These are phyloP conservation scores for Drosophila ohnishii DNA, from an alignment of 1,140 invertebrate species.

Conservation along the genomic window DNA sequence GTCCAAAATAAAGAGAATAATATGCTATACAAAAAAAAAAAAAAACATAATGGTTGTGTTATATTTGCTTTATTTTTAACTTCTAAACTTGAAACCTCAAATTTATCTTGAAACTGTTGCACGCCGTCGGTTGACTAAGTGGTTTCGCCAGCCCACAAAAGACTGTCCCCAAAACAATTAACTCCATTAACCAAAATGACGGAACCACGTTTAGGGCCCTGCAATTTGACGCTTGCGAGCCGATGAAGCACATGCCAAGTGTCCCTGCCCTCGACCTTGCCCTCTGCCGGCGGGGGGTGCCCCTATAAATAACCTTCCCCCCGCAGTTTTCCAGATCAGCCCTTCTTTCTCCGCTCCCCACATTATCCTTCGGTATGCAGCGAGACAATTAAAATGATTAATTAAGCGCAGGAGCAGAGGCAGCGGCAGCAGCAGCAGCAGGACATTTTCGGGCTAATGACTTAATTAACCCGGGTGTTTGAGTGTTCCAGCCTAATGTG, in stretches of 20 bases:
- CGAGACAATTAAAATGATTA: slow-evolving; percentile 77
- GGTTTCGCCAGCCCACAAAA: slow-evolving; percentile 9
- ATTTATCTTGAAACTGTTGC: slow-evolving; percentile 15
- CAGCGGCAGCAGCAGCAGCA: slow-evolving; percentile 44
- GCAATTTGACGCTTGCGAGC: slow-evolving; percentile 34
- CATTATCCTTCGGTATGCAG: slow-evolving; percentile 35
- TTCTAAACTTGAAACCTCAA: neutral
- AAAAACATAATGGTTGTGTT: too few relatives aligned
- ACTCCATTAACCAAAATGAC: slow-evolving; percentile 32
- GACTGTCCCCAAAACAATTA: slow-evolving; percentile 32
- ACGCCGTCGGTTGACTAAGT: slow-evolving; percentile 14
- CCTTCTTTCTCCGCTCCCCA: slow-evolving; percentile 15
- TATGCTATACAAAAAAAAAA: neutral
- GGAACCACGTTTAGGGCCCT: slow-evolving; percentile 28
- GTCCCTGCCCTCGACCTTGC: slow-evolving; percentile 25
- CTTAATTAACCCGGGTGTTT: slow-evolving; percentile 65
- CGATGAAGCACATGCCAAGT: slow-evolving; percentile 65
- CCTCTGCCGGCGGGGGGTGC: slow-evolving; percentile 9
- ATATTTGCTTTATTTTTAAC: neutral
- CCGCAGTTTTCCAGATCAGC: slow-evolving; percentile 44
- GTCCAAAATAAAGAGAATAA: neutral
- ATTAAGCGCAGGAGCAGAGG: slow-evolving; percentile 64
- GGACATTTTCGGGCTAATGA: slow-evolving; percentile 77
- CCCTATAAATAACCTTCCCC: slow-evolving; percentile 67
- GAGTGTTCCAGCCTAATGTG: slow-evolving; percentile 74